phyloP scores from a whole-genome alignment of 2,113 vertebrate species.

The Pelecanoides urinatrix region DNA sequence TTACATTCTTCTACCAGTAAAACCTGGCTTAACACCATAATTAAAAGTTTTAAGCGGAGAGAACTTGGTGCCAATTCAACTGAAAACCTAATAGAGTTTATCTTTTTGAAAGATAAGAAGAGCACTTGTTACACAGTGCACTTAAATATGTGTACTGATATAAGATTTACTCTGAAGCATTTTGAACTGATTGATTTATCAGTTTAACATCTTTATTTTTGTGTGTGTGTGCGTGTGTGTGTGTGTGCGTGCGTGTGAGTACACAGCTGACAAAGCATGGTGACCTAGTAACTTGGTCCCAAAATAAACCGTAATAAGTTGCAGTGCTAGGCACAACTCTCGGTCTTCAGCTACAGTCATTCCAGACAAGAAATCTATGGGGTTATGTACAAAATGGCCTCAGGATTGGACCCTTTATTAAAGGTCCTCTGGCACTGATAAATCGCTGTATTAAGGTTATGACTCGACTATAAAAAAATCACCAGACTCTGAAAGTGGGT shows the following conservation, averaged over 20 bases:
- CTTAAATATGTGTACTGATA: background rate
- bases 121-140: background rate
- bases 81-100: background rate
- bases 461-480: background rate
- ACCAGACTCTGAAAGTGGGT: background rate
- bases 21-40: background rate
- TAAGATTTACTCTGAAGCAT: background rate
- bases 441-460: background rate
- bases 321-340: background rate
- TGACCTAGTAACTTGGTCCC: background rate
- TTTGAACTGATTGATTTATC: background rate
- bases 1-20: background rate
- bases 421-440: background rate
- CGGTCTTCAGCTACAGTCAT: background rate
- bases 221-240: too few relatives aligned
- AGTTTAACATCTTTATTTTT: background rate
- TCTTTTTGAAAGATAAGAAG: background rate
- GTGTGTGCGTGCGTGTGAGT: too few relatives aligned
- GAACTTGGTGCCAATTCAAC: background rate
- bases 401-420: background rate
- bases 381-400: background rate
- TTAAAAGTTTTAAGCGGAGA: background rate
- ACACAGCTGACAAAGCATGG: background rate
- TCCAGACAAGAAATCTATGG: background rate
- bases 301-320: background rate